Conservation (phyloP, 2,797 vertebrate genomes). For the Notolabrus celidotus region DNA sequence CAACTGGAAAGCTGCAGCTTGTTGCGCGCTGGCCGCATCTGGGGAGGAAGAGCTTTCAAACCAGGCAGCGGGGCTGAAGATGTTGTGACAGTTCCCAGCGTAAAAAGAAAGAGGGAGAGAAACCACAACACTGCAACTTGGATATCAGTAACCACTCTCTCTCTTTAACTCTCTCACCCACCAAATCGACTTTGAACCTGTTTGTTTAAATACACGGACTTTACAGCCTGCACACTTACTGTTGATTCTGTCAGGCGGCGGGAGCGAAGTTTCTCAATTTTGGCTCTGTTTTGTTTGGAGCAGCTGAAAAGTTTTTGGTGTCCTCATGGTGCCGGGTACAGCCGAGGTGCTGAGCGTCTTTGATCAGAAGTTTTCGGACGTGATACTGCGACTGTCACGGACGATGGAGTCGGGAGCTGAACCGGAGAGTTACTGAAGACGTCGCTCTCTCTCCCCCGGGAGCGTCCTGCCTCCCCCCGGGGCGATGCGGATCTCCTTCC, state of each 20-base stretch:
- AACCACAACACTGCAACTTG: slow-evolving; percentile 80
- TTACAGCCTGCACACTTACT: slow-evolving; percentile 79
- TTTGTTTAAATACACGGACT: slow-evolving; percentile 88
- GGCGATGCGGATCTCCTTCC: slow-evolving; percentile 89
- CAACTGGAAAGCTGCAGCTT: slow-evolving; percentile 78
- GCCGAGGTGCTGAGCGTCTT: slow-evolving; percentile 66
- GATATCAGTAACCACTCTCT: slow-evolving; percentile 75
- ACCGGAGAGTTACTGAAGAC: slow-evolving; percentile 79
- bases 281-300: slow-evolving; percentile 32
- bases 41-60: slow-evolving; percentile 51
- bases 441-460: slow-evolving; percentile 75
- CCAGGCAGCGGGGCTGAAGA: slow-evolving; percentile 44
- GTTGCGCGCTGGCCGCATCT: slow-evolving; percentile 63
- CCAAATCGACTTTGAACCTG: slow-evolving; percentile 88
- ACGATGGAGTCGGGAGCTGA: slow-evolving; percentile 85
- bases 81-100: slow-evolving; percentile 66
- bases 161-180: slow-evolving; percentile 74
- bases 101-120: slow-evolving; percentile 67
- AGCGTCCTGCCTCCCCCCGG: slow-evolving; percentile 75
- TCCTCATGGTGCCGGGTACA: slow-evolving; percentile 70
- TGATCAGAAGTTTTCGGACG: slow-evolving; percentile 60
- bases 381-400: slow-evolving; percentile 82
- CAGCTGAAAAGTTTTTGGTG: slow-evolving; percentile 42
- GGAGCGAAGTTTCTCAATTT: slow-evolving; percentile 63
- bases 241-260: slow-evolving; percentile 68